Conservation (phyloP, 2,888 invertebrate genomes). For the Sphaeridia pumilis region DNA sequence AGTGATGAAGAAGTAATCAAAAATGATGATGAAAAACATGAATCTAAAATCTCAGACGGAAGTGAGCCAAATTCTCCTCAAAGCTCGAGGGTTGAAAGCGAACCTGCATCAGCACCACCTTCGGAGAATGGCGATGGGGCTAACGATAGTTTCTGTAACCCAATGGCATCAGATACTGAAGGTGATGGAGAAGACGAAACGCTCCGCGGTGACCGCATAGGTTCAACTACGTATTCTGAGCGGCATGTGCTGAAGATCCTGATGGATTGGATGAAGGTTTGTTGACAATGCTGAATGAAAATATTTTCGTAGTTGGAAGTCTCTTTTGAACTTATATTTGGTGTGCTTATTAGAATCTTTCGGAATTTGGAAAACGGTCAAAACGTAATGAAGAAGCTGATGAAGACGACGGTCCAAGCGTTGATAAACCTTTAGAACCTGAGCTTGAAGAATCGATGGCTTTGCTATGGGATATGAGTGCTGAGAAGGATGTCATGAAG, state of each 20-base stretch:
- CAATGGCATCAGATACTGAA: constrained; percentile 28
- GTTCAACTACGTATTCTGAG: constrained; percentile 66
- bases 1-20: too few species aligned
- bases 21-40: not conserved
- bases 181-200: constrained; percentile 18
- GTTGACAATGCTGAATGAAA: too few species aligned
- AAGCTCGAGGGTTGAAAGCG: too few species aligned
- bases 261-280: constrained; percentile 42
- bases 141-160: constrained; percentile 24
- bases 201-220: constrained; percentile 58
- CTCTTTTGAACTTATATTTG: too few species aligned
- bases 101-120: too few species aligned
- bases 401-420: too few species aligned
- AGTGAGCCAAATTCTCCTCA: too few species aligned
- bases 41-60: not conserved
- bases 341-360: constrained; percentile 6
- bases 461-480: constrained; percentile 73
- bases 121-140: constrained; percentile 17
- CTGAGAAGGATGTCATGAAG: constrained; percentile 60
- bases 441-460: constrained; percentile 60
- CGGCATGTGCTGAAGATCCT: constrained; percentile 58
- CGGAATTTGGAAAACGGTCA: too few species aligned
- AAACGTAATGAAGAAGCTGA: constrained; percentile 9
- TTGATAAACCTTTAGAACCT: constrained; percentile 29
- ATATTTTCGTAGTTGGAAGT: too few species aligned